Evolutionary conservation across 2,888 invertebrate genomes (phyloP).

Genomic region (Chrysomela aeneicollis): DNA sequence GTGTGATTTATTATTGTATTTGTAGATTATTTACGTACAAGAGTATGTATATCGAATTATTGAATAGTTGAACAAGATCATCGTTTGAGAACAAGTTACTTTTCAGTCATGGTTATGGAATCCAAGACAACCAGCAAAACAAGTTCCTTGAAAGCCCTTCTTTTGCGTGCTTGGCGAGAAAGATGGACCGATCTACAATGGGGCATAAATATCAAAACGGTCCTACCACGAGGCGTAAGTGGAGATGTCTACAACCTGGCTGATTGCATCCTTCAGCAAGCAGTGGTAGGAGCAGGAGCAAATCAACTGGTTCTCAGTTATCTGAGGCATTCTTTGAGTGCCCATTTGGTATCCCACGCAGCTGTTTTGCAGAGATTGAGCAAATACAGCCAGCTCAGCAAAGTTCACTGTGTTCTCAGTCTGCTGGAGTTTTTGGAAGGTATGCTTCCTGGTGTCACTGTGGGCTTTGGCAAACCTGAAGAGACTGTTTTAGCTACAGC

Average conservation of each 20-base stretch:
- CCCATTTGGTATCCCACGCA: slow-evolving; percentile 90
- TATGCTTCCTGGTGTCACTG: slow-evolving; percentile 66
- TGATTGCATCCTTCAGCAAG: slow-evolving; percentile 93
- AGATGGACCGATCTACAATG: slow-evolving; percentile 95
- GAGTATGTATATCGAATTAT: no score
- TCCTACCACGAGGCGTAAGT: slow-evolving; percentile 80
- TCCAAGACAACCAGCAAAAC: slow-evolving; percentile 86
- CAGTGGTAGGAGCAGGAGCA: slow-evolving; percentile 91
- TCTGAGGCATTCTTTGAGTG: slow-evolving; percentile 88
- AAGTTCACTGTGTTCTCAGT: slow-evolving; percentile 87
- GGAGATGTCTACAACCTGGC: slow-evolving; percentile 94
- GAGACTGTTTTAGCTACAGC: slow-evolving; percentile 85
- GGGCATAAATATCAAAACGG: slow-evolving; percentile 96
- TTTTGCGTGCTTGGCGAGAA: slow-evolving; percentile 92
- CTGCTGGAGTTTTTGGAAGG: slow-evolving; percentile 86
- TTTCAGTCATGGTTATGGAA: slow-evolving; percentile 67
- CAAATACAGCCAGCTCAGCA: slow-evolving; percentile 82
- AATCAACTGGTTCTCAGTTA: slow-evolving; percentile 92
- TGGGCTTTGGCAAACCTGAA: slow-evolving; percentile 82
- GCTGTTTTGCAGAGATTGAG: slow-evolving; percentile 88
- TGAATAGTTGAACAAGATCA: neutral
- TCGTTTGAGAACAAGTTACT: neutral
- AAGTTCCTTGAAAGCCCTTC: slow-evolving; percentile 79
- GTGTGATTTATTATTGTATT: no score
- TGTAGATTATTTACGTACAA: no score